Base-by-base conservation (phyloP, 2,797 vertebrate genomes). In the Acanthurus leucopareius region DNA sequence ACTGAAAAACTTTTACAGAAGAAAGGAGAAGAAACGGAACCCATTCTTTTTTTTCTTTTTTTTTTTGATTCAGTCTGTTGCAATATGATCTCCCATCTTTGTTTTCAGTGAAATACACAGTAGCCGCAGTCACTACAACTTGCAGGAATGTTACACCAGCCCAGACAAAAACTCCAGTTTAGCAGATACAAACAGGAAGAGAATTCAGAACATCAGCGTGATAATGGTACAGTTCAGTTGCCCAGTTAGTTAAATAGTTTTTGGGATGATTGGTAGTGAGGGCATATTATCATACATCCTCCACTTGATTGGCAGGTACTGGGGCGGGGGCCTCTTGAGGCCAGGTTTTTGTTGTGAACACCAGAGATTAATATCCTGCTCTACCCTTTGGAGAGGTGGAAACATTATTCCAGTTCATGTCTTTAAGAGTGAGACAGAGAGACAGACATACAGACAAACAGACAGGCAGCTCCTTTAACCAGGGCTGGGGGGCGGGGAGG, bases 71-170 rank as follows among this genome's bases (percentile, higher is more conserved):
- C 75, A 89, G 90, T 93, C 86, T 89, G 75, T 83, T 85, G 86
- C 88, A 81, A 89, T 89, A 88, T 86, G 86, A 90, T 87, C 90
- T 87, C 91, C 85, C 77, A 77, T 86, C 86, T 73, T 88, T 82
- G 84, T 90, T 92, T 91, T 93, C 79, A 86, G 89, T 89, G 90
- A 92, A 93, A 94, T 90, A 95, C 91, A 90, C 90, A 91, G 93
- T 89, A 91, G 87, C 91, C 64, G 86, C 86, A 95, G 94, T 94
- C 90, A 82, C 91, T 92, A 95, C 91, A 89, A 93, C 88, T 90
- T 75, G 92, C 89, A 95, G 94, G 94, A 95, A 94, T 93, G 92
- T 93, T 91, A 92, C 91, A 91, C 85, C 85, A 88, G 90, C 91
- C 91, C 83, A 75, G 82, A 92, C 84, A 61, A 88, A 82, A 69